Percentiles rank a stretch among this genome's conserved stretches.
Conservation (phyloP, 1,140 invertebrate species). For the Adoxophyes honmai region DNA sequence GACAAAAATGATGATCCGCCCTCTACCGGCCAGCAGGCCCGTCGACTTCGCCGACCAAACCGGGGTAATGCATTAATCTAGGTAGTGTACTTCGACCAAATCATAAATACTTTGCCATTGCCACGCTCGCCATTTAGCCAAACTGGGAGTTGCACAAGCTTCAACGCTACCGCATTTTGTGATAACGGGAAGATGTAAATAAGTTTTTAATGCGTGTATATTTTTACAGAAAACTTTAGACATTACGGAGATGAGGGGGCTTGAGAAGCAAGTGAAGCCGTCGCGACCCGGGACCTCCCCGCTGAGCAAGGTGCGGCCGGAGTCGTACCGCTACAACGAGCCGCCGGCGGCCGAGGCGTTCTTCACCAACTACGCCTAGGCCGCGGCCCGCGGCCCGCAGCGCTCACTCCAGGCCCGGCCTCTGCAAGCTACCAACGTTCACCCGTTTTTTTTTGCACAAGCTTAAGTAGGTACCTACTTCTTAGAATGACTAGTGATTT, state of each 20-base stretch:
- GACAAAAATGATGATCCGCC: slow-evolving; percentile 79
- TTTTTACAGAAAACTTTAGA: slow-evolving; percentile 47
- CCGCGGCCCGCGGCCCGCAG: no score
- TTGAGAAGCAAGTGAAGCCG: slow-evolving; percentile 26
- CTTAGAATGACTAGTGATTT: no score
- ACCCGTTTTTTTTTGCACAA: no score
- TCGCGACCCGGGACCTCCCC: slow-evolving; percentile 24
- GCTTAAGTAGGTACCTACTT: no score
- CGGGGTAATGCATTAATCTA: slow-evolving; percentile 34
- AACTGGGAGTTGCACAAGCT: no score
- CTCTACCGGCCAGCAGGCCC: slow-evolving; percentile 60
- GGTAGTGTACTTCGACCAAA: no score
- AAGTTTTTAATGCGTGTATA: not conserved
- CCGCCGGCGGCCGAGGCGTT: slow-evolving; percentile 35
- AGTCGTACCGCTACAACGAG: slow-evolving; percentile 42
- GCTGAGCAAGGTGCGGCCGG: not conserved
- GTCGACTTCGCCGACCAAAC: slow-evolving; percentile 37
- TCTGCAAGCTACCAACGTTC: no score
- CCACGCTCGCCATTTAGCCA: no score
- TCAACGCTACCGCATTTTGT: no score
- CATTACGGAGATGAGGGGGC: slow-evolving; percentile 27
- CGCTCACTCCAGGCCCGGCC: no score
- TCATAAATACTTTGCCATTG: no score
- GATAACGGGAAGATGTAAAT: no score
- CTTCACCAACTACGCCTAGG: slow-evolving; percentile 46